These are phyloP conservation scores for Hyppa rectilinea DNA, from an alignment of 2,888 invertebrate genomes.

Conservation along the genomic window DNA sequence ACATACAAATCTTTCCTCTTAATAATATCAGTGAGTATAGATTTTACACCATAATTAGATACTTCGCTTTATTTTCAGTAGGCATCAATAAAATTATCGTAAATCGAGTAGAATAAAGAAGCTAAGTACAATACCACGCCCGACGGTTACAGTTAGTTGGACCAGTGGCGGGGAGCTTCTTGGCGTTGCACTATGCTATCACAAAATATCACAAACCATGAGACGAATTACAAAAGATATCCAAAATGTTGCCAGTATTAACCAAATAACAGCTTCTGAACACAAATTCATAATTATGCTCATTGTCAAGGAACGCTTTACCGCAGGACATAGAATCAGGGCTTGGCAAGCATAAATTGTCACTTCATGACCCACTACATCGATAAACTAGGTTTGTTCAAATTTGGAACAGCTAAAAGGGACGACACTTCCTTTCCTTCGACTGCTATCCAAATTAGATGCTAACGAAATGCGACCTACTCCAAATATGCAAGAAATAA, in stretches of 20 bases:
- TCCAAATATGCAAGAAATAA: neutral
- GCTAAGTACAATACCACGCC: neutral
- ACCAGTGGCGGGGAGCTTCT: neutral
- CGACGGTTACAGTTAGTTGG: neutral
- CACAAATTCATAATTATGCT: neutral
- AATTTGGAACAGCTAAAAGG: constrained; percentile 4
- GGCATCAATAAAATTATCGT: neutral
- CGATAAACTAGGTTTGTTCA: neutral
- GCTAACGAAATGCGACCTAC: constrained; percentile 7
- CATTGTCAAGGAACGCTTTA: neutral
- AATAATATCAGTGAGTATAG: no score
- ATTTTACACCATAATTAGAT: neutral
- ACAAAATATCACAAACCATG: constrained; percentile 6
- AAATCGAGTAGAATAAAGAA: neutral
- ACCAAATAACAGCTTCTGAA: neutral
- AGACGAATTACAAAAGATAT: neutral
- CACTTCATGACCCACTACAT: neutral
- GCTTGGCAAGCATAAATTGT: neutral
- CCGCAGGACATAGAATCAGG: no score
- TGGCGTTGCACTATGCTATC: neutral
- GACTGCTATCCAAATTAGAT: neutral
- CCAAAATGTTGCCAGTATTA: neutral
- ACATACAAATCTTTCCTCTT: no score
- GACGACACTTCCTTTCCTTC: neutral
- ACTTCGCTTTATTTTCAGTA: neutral